phyloP scores from a whole-genome alignment of 92 coral and sea anemone species.

The Parazoanthus atlanticus region DNA sequence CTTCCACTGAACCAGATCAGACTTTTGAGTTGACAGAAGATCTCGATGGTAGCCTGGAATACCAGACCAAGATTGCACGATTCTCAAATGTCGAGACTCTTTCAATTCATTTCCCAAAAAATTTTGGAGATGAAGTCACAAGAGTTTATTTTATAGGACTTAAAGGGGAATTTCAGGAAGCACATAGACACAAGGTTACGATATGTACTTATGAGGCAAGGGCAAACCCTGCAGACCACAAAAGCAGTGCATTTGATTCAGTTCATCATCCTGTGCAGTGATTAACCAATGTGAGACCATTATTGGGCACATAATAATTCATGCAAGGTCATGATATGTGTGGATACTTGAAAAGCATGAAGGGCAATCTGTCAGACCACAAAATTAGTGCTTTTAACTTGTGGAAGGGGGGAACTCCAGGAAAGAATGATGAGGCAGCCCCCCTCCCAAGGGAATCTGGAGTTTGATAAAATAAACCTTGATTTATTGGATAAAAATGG shows the following conservation, averaged over 20 bases:
- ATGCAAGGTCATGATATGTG: too few relatives aligned
- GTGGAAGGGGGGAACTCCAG: too few relatives aligned
- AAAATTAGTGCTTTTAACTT: too few relatives aligned
- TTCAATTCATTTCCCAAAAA: conserved; percentile 89
- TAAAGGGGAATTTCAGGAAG: conserved; percentile 93
- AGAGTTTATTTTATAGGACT: conserved; percentile 89
- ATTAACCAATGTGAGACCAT: neutral
- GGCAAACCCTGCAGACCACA: conserved; percentile 95
- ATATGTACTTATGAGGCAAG: conserved; percentile 96
- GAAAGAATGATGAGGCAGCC: too few relatives aligned
- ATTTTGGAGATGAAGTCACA: conserved; percentile 95
- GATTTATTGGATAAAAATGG: too few relatives aligned
- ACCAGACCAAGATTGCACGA: conserved; percentile 90
- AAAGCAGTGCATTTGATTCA: conserved; percentile 79
- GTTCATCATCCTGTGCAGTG: conserved; percentile 79
- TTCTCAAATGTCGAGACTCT: conserved; percentile 92
- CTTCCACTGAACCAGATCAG: conserved; percentile 85
- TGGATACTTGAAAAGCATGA: neutral
- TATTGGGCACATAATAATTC: neutral
- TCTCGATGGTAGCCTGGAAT: conserved; percentile 87
- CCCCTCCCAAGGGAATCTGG: too few relatives aligned
- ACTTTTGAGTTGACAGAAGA: conserved; percentile 87
- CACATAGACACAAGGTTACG: conserved; percentile 92
- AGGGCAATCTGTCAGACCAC: neutral
- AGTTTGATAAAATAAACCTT: too few relatives aligned